Evolutionary conservation across 2,113 vertebrate genomes (phyloP).

Genomic region (Amblyornis subalaris): DNA sequence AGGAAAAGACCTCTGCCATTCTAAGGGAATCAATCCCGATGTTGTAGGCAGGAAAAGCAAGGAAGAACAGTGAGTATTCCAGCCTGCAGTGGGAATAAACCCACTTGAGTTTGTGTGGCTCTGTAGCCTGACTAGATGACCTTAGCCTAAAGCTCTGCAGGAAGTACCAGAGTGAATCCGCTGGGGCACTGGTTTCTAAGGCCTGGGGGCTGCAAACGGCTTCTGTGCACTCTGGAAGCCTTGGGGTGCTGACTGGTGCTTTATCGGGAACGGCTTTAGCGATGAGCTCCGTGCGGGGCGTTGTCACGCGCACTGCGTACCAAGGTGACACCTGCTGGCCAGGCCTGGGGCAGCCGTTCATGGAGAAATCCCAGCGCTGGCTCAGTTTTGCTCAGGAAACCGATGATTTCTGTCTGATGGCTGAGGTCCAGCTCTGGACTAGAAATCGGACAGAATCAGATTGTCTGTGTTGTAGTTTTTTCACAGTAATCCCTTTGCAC

Average conservation of each 20-base stretch:
- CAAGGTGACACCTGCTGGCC: constrained; percentile 24
- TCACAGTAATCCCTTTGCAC: neutral
- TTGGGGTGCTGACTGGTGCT: too few relatives aligned
- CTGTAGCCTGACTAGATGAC: rapidly evolving
- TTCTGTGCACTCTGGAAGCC: neutral
- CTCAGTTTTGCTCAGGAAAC: neutral
- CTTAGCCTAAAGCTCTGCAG: neutral
- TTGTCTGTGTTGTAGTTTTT: neutral
- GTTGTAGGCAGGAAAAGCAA: neutral
- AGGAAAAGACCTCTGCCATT: constrained; percentile 59
- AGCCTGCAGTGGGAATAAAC: neutral
- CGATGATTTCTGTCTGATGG: rapidly evolving
- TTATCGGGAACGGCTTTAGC: too few relatives aligned
- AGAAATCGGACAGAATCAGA: neutral
- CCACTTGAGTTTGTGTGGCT: neutral
- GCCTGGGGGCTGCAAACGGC: neutral
- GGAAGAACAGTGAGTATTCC: constrained; percentile 21
- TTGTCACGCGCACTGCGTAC: rapidly evolving
- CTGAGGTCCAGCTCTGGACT: neutral
- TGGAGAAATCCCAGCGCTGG: neutral
- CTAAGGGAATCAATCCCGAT: neutral
- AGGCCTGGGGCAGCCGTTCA: neutral
- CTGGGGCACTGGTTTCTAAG: neutral
- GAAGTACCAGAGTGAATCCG: neutral
- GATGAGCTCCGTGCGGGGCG: rapidly evolving